These are phyloP conservation scores for Pammene fasciana DNA, from an alignment of 2,888 invertebrate species.

Conservation along the genomic window DNA sequence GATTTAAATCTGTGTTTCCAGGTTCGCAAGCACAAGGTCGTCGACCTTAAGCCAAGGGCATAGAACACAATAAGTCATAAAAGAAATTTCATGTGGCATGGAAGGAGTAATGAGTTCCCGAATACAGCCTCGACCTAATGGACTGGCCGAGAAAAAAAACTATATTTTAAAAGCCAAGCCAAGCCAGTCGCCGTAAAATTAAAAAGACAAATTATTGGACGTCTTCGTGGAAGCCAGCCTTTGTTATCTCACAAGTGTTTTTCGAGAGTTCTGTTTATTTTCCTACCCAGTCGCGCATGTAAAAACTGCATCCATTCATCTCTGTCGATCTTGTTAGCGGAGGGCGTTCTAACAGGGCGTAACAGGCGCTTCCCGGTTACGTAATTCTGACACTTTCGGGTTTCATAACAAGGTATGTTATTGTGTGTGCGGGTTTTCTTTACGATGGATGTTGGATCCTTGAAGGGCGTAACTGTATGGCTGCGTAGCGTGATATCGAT, in stretches of 20 bases:
- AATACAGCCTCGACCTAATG: conserved; percentile 75
- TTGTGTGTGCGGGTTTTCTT: conserved; percentile 67
- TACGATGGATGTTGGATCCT: conserved; percentile 67
- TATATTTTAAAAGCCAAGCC: conserved; percentile 78
- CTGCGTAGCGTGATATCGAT: conserved; percentile 75
- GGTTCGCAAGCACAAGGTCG: conserved; percentile 48
- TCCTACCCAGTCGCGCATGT: conserved; percentile 64
- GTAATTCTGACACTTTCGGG: conserved; percentile 80
- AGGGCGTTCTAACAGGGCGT: conserved; percentile 80
- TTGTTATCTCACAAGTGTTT: conserved; percentile 84
- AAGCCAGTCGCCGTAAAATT: conserved; percentile 81
- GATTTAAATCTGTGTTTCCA: conserved; percentile 34
- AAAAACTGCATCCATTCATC: conserved; percentile 64
- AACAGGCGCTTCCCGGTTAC: conserved; percentile 79
- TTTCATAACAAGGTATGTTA: conserved; percentile 80
- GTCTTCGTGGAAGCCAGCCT: conserved; percentile 82
- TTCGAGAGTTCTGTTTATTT: conserved; percentile 80
- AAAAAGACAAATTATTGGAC: conserved; percentile 84
- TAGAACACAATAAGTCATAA: conserved; percentile 78
- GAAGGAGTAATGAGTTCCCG: conserved; percentile 75
- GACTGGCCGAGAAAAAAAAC: conserved; percentile 69
- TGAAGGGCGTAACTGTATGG: conserved; percentile 76
- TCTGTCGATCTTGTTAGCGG: conserved; percentile 77
- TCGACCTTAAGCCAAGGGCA: conserved; percentile 61
- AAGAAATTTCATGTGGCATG: conserved; percentile 70